phyloP scores from a whole-genome alignment of 2,888 invertebrate species.

The Diplazon laetatorius region DNA sequence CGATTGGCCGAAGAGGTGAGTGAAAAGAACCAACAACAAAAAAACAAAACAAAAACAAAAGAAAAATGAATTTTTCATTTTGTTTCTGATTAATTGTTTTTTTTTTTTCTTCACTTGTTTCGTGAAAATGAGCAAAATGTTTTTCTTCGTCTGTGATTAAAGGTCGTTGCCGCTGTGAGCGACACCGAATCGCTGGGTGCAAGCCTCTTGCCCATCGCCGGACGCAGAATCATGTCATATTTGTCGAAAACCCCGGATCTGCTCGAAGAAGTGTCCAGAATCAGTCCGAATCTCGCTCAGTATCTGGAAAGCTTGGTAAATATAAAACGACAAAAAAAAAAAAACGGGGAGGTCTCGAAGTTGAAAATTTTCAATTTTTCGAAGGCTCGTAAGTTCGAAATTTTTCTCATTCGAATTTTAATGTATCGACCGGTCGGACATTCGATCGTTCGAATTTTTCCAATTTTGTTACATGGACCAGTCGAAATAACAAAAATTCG shows the following conservation, averaged over 20 bases:
- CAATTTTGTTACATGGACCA: no score
- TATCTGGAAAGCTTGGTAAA: conserved; percentile 87
- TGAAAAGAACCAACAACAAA: no score
- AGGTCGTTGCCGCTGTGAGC: conserved; percentile 87
- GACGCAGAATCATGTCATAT: conserved; percentile 89
- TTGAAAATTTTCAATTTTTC: no score
- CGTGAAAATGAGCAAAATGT: no score
- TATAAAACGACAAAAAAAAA: neutral
- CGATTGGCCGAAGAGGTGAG: conserved; percentile 85
- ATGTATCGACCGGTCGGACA: no score
- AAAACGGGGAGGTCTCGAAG: neutral
- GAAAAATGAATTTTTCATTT: no score
- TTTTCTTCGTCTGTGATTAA: conserved; percentile 75
- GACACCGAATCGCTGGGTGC: conserved; percentile 88
- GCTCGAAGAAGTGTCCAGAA: conserved; percentile 88
- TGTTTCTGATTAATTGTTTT: conserved; percentile 69
- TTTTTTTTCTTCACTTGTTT: neutral
- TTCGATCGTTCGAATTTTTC: no score
- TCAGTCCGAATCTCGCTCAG: conserved; percentile 90
- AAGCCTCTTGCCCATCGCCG: conserved; percentile 91
- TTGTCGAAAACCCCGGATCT: conserved; percentile 85
- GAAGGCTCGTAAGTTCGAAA: no score
- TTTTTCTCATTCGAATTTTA: no score
- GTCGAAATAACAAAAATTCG: no score
- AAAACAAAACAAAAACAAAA: no score